phyloP scores from a whole-genome alignment of 2,888 invertebrate species.

The Tachina fera region DNA sequence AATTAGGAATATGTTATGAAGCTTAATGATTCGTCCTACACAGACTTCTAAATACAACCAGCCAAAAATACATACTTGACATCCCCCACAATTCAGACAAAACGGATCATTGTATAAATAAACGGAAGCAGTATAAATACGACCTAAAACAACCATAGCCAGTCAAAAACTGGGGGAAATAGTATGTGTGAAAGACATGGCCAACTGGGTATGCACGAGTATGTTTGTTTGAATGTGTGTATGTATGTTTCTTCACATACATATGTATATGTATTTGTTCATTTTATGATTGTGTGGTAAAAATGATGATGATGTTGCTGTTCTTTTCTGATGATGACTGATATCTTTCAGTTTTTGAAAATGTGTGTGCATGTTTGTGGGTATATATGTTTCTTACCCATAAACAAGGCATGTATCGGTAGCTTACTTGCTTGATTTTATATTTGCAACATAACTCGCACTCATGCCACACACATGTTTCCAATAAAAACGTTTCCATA shows the following conservation, averaged over 20 bases:
- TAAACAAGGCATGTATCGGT: neutral
- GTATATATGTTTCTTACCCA: neutral
- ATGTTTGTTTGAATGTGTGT: too few relatives aligned
- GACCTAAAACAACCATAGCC: too few relatives aligned
- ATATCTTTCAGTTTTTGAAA: slow-evolving; percentile 40
- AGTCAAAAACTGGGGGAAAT: too few relatives aligned
- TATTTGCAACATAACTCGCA: slow-evolving; percentile 7
- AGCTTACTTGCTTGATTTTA: slow-evolving; percentile 17
- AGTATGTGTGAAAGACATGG: too few relatives aligned
- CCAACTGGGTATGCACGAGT: too few relatives aligned
- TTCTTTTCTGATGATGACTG: slow-evolving; percentile 50
- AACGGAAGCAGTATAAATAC: too few relatives aligned
- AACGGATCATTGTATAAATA: too few relatives aligned
- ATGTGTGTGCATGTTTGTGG: neutral
- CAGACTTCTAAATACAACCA: too few relatives aligned
- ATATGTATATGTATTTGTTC: neutral
- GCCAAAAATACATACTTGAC: too few relatives aligned
- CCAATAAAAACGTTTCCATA: slow-evolving; percentile 12
- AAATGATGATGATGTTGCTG: slow-evolving; percentile 34
- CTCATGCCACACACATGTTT: slow-evolving; percentile 18
- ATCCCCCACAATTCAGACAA: too few relatives aligned
- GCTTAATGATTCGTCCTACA: too few relatives aligned
- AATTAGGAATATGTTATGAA: too few relatives aligned
- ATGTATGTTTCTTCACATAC: neutral
- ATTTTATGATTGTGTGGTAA: slow-evolving; percentile 47